Base-by-base conservation (phyloP, 2,888 invertebrate species). In the Neuroscelio doddi region DNA sequence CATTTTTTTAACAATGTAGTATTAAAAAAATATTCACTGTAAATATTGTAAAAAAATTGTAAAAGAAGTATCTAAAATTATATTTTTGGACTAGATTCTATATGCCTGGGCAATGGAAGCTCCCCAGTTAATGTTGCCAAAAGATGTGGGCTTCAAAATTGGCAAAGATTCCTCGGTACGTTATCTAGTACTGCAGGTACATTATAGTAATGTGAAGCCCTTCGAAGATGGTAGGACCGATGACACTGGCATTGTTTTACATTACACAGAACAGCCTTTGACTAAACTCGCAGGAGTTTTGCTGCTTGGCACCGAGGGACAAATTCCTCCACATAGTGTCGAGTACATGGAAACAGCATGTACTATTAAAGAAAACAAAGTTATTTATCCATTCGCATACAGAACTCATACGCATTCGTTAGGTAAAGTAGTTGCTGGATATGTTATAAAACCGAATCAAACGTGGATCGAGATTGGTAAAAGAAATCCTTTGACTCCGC, bases 31-130 rank as follows among this genome's bases (percentile, higher is more conserved):
- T n/a, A n/a, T n/a, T n/a, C n/a, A n/a, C n/a, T n/a, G n/a, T n/a
- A n/a, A n/a, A 39, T 7, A 36, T 32, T 9, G 3, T 10, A 3
- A 10, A n/a, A 32, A 32, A 32, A 32, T 32, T 9, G 10, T 10
- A 3, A 9, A n/a, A 32, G 10, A 36, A 36, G 36, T 36, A 14
- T 36, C 7, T 12, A 10, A 10, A 34, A 34, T 1, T 34, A 12
- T 12, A 34, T 12, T 10, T 34, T 27, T 36, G 24, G 59, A 64
- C 8, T 84, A 95, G 92, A 92, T 97, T 49, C 88, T 97, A 7
- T 97, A 97, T 83, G 97, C 97, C 0, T 98, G 97, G 97, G 97
- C 96, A 1, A 88, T 93, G 71, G 95, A 97, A 81, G 97, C 97
- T 0, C 95, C 95, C 0, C 89, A 89, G 50, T 86, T 97, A 2